Evolutionary conservation across 2,888 invertebrate genomes (phyloP).

Genomic region (Archips crataeganus): DNA sequence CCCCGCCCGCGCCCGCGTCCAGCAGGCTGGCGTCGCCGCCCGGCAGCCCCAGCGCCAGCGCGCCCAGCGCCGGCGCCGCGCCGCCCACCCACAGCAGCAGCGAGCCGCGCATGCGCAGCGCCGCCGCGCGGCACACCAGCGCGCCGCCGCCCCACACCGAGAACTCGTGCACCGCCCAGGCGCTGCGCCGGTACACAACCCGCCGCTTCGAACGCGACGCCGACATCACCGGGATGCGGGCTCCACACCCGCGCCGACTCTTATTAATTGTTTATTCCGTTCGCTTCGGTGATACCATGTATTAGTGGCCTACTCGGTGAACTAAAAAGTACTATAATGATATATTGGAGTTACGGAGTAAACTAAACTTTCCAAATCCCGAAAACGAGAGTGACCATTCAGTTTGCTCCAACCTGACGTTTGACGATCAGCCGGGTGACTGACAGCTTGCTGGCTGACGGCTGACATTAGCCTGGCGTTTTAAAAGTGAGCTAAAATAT

Average conservation of each 20-base stretch:
- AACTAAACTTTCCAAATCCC: too few species aligned
- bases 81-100: conserved; percentile 69
- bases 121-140: conserved; percentile 59
- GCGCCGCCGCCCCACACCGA: conserved; percentile 68
- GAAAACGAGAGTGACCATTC: neutral
- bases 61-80: conserved; percentile 50
- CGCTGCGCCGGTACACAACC: conserved; percentile 50
- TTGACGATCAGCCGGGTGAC: neutral
- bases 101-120: conserved; percentile 62
- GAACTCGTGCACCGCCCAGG: conserved; percentile 67
- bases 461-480: too few species aligned
- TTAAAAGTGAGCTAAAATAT: too few species aligned
- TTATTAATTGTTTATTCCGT: neutral
- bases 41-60: conserved; percentile 62
- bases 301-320: neutral
- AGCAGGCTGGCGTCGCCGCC: conserved; percentile 46
- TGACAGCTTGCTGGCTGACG: too few species aligned
- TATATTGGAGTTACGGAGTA: too few species aligned
- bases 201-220: conserved; percentile 20
- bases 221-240: conserved; percentile 7
- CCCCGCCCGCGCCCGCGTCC: conserved; percentile 44
- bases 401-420: neutral
- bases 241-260: too few species aligned
- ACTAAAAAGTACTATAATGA: too few species aligned
- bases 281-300: neutral